Evolutionary conservation across 1,140 invertebrate species (phyloP).

Genomic region (Temnothorax nylanderi): DNA sequence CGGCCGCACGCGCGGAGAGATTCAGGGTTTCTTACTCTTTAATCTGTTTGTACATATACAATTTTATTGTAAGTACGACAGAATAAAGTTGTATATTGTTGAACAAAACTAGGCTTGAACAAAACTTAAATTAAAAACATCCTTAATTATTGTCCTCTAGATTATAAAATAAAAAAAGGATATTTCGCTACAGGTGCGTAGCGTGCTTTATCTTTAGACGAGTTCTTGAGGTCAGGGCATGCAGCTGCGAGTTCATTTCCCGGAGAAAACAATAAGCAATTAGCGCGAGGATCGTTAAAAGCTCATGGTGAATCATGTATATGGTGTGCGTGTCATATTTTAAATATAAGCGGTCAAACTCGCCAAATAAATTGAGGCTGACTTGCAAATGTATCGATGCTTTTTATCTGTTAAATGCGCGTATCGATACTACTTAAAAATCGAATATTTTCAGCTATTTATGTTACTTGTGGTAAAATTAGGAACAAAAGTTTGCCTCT

Average conservation of each 20-base stretch:
- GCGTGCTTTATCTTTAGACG: not conserved
- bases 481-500: not conserved
- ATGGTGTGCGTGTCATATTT: not conserved
- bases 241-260: conserved; percentile 42
- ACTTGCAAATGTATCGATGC: not conserved
- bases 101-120: not conserved
- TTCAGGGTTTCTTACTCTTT: conserved; percentile 17
- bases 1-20: not conserved
- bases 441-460: not conserved
- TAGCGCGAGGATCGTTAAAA: conserved; percentile 50
- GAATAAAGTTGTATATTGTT: conserved; percentile 58
- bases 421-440: not conserved
- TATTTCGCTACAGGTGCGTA: not conserved
- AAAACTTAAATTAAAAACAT: not conserved
- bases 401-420: not conserved
- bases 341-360: conserved; percentile 6
- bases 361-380: not conserved
- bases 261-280: conserved; percentile 60
- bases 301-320: not conserved
- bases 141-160: not conserved
- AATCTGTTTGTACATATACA: conserved; percentile 44
- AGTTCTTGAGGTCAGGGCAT: conserved; percentile 5
- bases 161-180: not conserved
- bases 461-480: not conserved
- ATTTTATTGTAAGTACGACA: conserved; percentile 46